Percentiles rank a stretch among this genome's conserved stretches.
Conservation (phyloP, 35 echinoderm and acorn worm species). For the Hemicentrotus pulcherrimus region DNA sequence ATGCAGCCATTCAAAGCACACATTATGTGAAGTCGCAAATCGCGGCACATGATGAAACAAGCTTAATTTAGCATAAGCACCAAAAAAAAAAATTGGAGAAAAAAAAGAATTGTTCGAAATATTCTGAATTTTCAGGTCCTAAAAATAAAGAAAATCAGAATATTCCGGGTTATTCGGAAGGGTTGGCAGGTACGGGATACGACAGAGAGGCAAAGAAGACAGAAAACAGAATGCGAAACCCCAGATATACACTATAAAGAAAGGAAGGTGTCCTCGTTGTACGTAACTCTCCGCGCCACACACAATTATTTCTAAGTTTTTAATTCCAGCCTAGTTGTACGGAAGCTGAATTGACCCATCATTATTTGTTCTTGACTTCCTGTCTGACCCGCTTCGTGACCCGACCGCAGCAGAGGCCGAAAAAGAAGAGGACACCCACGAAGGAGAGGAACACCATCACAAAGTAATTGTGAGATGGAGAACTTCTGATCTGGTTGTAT, state of each 20-base stretch:
- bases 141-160: too few species aligned
- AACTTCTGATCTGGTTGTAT: slow-evolving; percentile 48
- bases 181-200: background rate
- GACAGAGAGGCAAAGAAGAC: background rate
- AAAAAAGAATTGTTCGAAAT: too few species aligned
- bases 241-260: background rate
- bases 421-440: slow-evolving; percentile 75
- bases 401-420: slow-evolving; percentile 78
- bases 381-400: slow-evolving; percentile 71
- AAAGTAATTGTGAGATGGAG: slow-evolving; percentile 73
- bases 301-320: background rate
- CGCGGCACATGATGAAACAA: too few species aligned
- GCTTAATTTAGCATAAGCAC: too few species aligned
- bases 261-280: background rate
- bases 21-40: too few species aligned
- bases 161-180: too few species aligned
- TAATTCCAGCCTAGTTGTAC: background rate
- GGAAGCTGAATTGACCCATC: background rate
- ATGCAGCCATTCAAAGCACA: too few species aligned
- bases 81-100: too few species aligned
- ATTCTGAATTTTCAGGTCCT: too few species aligned
- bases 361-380: slow-evolving; percentile 82
- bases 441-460: slow-evolving; percentile 64
- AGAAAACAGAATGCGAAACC: background rate
- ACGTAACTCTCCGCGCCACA: background rate